Percentiles rank a stretch among this genome's conserved stretches.
Evolutionary conservation across 2,888 invertebrate genomes (phyloP).

Genomic region (Ptychoptera albimana): DNA sequence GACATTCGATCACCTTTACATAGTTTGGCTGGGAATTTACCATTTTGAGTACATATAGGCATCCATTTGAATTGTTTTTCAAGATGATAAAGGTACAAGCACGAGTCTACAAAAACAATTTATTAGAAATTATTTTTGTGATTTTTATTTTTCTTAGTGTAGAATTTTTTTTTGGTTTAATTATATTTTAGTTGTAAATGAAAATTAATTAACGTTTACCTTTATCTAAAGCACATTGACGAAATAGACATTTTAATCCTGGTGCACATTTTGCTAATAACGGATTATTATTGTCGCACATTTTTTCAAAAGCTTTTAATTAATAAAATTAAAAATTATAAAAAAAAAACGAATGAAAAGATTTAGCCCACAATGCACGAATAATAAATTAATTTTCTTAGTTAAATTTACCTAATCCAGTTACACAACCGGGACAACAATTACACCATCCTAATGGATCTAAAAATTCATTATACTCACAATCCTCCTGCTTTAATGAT

Average conservation of each 20-base stretch:
- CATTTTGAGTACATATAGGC: constrained; percentile 39
- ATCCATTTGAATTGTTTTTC: constrained; percentile 15
- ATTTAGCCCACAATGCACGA: too few relatives aligned
- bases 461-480: constrained; percentile 11
- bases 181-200: too few relatives aligned
- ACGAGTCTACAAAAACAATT: too few relatives aligned
- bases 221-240: neutral
- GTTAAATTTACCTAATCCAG: constrained; percentile 9
- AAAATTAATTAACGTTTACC: neutral
- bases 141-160: too few relatives aligned
- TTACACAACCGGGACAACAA: constrained; percentile 34
- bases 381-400: too few relatives aligned
- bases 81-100: constrained; percentile 12
- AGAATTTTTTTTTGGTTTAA: too few relatives aligned
- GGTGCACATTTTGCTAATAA: neutral
- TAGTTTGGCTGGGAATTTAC: constrained; percentile 42
- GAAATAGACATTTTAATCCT: neutral
- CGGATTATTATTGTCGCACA: too few relatives aligned
- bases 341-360: too few relatives aligned
- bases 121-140: too few relatives aligned
- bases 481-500: constrained; percentile 14
- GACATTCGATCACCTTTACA: constrained; percentile 45
- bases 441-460: constrained; percentile 14
- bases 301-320: too few relatives aligned
- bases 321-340: too few relatives aligned